Evolutionary conservation across 2,113 vertebrate genomes (phyloP).

Genomic region (Melospiza georgiana): DNA sequence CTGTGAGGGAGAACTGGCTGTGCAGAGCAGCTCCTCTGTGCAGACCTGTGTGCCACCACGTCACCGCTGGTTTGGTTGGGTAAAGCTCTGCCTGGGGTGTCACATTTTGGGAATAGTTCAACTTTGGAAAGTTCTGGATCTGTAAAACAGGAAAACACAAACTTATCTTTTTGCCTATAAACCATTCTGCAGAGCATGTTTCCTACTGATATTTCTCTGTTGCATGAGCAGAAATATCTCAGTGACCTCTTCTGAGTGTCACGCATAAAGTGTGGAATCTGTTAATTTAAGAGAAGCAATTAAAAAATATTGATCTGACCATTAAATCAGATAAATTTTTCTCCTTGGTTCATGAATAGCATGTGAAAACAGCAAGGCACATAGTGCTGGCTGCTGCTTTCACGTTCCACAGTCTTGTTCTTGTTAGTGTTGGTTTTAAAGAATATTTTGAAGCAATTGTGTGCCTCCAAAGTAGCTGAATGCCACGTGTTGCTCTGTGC

Average conservation of each 20-base stretch:
- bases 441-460: neutral
- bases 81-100: neutral
- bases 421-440: neutral
- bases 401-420: neutral
- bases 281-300: neutral
- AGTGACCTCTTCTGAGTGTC: neutral
- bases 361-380: conserved; percentile 6
- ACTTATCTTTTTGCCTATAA: neutral
- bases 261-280: neutral
- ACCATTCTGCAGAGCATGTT: neutral
- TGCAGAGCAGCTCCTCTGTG: neutral
- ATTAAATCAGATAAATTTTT: neutral
- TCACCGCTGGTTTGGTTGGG: neutral
- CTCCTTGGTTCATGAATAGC: neutral
- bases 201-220: conserved; percentile 43
- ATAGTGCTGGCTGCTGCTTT: neutral
- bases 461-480: neutral
- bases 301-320: neutral
- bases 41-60: neutral
- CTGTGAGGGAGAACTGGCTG: neutral
- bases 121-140: neutral
- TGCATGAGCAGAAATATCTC: conserved; percentile 66
- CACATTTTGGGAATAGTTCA: neutral
- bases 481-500: neutral
- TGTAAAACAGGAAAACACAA: neutral